phyloP scores from a whole-genome alignment of 2,888 invertebrate species.

The Mactromeris polynyma region DNA sequence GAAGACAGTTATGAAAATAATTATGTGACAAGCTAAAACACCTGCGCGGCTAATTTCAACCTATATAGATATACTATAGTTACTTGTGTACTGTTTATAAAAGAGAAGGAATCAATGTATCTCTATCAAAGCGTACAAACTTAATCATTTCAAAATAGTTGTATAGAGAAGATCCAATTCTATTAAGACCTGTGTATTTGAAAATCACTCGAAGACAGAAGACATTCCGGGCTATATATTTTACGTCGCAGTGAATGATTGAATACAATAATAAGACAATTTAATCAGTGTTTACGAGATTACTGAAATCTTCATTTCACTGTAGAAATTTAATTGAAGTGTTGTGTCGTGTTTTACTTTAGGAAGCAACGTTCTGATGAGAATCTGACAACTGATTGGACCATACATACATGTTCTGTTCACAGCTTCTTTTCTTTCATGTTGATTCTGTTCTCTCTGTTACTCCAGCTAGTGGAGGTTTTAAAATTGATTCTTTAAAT shows the following conservation, averaged over 20 bases:
- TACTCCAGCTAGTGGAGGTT: neutral
- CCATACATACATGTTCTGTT: neutral
- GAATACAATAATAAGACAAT: neutral
- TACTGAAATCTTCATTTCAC: neutral
- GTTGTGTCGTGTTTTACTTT: neutral
- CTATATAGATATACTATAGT: neutral
- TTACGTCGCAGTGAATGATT: neutral
- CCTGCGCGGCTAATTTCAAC: neutral
- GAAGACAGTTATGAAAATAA: neutral
- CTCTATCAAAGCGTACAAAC: neutral
- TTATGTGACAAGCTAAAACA: neutral
- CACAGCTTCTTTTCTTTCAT: no score
- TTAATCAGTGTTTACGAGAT: neutral
- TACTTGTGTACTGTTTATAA: neutral
- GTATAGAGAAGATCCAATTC: neutral
- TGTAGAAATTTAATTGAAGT: neutral
- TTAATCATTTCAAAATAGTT: neutral
- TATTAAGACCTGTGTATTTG: neutral
- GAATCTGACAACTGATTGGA: neutral
- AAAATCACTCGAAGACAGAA: neutral
- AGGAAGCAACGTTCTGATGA: neutral
- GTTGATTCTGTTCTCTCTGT: neutral
- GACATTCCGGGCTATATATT: neutral
- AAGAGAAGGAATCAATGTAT: neutral
- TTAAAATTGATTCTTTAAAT: neutral